A percentile compares a stretch with the other conserved stretches of the same genome.
Evolutionary conservation across 2,888 invertebrate species (phyloP).

Genomic region (Caenorhabditis uteleia): DNA sequence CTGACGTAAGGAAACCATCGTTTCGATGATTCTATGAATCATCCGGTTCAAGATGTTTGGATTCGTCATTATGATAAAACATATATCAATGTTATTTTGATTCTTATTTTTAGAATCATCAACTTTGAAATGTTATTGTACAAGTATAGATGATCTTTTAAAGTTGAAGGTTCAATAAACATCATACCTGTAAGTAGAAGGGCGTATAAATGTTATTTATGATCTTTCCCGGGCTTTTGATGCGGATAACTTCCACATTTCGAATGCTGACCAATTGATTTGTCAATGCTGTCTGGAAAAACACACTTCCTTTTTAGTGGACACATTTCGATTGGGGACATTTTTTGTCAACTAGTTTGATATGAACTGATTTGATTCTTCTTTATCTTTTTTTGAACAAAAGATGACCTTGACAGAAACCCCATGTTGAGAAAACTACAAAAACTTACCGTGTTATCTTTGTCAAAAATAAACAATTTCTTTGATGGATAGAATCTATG

Average conservation of each 20-base stretch:
- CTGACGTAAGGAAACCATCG: too few relatives aligned
- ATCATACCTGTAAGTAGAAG: slow-evolving; percentile 27
- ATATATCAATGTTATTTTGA: too few relatives aligned
- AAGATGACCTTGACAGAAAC: slow-evolving; percentile 28
- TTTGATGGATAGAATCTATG: slow-evolving; percentile 24
- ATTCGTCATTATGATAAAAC: too few relatives aligned
- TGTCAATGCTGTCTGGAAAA: slow-evolving; percentile 22
- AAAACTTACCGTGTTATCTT: slow-evolving; percentile 31
- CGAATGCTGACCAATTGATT: slow-evolving; percentile 31
- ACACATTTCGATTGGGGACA: too few relatives aligned
- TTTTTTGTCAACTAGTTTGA: slow-evolving; percentile 10
- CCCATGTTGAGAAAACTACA: slow-evolving; percentile 2
- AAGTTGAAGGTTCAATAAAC: too few relatives aligned
- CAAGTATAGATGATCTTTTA: too few relatives aligned
- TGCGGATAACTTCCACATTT: slow-evolving; percentile 28
- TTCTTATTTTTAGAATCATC: too few relatives aligned
- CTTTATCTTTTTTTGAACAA: too few relatives aligned
- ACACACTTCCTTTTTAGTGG: slow-evolving; percentile 4
- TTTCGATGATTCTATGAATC: too few relatives aligned
- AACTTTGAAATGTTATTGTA: too few relatives aligned
- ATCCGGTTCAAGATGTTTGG: too few relatives aligned
- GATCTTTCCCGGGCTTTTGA: slow-evolving; percentile 5
- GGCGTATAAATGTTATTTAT: slow-evolving; percentile 8
- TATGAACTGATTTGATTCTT: slow-evolving; percentile 15
- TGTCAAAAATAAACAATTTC: slow-evolving; percentile 32